Conservation (phyloP, 2,888 invertebrate species). For the Diaphora mendica region DNA sequence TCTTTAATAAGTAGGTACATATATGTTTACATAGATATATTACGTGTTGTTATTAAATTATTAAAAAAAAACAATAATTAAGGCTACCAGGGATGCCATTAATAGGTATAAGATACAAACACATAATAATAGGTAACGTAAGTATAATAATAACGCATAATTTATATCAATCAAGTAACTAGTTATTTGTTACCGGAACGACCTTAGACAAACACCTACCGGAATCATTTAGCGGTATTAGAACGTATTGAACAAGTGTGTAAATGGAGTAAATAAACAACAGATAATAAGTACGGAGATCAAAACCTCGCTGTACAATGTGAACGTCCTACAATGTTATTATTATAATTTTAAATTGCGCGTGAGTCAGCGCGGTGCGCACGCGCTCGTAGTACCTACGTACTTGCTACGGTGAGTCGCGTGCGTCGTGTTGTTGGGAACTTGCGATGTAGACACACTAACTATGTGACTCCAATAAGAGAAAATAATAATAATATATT, state of each 20-base stretch:
- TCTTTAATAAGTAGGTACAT: no score
- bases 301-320: constrained; percentile 61
- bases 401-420: constrained; percentile 4
- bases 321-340: constrained; percentile 53
- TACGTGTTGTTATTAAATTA: no score
- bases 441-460: background rate
- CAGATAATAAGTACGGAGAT: constrained; percentile 61
- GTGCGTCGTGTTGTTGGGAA: background rate
- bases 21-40: no score
- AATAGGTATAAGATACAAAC: background rate
- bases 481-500: no score
- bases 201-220: constrained; percentile 55
- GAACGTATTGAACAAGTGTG: constrained; percentile 36
- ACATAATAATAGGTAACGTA: background rate
- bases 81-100: no score
- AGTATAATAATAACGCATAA: background rate
- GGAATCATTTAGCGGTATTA: constrained; percentile 63
- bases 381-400: constrained; percentile 20
- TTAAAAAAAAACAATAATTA: no score
- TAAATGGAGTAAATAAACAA: constrained; percentile 39
- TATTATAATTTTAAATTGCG: constrained; percentile 56
- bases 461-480: background rate
- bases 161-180: constrained; percentile 1
- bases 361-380: constrained; percentile 45
- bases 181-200: constrained; percentile 49